Base-by-base conservation (phyloP, 2,113 vertebrate genomes). In the Tragelaphus scriptus region DNA sequence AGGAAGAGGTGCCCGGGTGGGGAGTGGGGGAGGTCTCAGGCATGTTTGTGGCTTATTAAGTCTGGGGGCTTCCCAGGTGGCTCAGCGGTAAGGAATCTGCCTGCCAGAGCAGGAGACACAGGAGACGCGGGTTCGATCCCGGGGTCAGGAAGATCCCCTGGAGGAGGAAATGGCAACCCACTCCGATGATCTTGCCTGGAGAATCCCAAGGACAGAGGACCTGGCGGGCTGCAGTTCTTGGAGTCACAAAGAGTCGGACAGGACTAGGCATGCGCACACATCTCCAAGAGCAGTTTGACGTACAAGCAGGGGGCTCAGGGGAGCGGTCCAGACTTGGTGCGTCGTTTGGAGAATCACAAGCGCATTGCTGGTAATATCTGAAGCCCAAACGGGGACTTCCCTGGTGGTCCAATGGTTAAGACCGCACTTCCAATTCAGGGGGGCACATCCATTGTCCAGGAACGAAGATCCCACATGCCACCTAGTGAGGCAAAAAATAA, bases 271-370 rank as follows among this genome's bases (percentile, higher is more conserved):
- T 7, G 71, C 1, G 0, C 36, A 44, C 71, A 7, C 56, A 5
- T 56, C 58, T 5, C 58, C 13, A 7, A 25, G 21, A 36, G 14
- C 12, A 11, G n/a, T 4, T n/a, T 6, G 26, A 9, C 10, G 49
- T 26, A 26, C 40, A 36, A 36, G 23, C 51, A 0, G 0, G 36
- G 95, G 55, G 2, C 2, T 40, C 1, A 1, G 15, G 51, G n/a
- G 16, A 61, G 85, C 25, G 30, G 44, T 15, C 65, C 25, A 23
- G 55, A 61, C 49, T 59, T 11, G 30, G 23, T 36, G 47, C 75
- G 3, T 63, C 40, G 51, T 51, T 77, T 56, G 4, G 32, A 49
- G 58, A 40, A 11, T 55, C 51, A 3, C 16, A 16, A 81, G 56
- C 16, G 0, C 14, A 0, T 14, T 9, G 15, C 19, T 91, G 36